These are phyloP conservation scores for Leptodactylus fallax DNA, from an alignment of 2,797 vertebrate species.

Conservation along the genomic window DNA sequence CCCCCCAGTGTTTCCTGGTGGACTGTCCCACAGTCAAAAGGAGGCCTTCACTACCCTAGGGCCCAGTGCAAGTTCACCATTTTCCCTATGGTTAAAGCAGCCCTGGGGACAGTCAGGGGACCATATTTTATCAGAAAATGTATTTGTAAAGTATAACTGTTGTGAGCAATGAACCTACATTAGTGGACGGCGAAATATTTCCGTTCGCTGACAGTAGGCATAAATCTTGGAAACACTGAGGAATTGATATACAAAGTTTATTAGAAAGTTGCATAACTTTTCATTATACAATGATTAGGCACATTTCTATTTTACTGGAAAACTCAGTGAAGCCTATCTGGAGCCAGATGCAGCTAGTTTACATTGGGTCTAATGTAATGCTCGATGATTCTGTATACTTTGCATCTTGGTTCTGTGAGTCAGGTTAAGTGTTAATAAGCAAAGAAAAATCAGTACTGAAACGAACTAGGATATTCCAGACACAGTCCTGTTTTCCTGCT, in stretches of 20 bases:
- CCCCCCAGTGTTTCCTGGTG: too few species aligned
- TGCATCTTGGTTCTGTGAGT: background rate
- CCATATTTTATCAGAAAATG: too few species aligned
- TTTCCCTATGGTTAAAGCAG: too few species aligned
- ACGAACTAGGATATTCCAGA: constrained; percentile 78
- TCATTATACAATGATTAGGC: background rate
- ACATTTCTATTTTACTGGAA: background rate
- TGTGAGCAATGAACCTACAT: background rate
- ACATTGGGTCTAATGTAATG: background rate
- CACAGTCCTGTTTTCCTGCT: constrained; percentile 80
- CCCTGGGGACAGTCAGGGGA: too few species aligned
- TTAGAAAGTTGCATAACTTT: background rate
- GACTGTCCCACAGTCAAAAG: too few species aligned
- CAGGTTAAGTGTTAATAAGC: constrained; percentile 31
- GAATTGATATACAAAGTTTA: background rate
- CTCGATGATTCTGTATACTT: background rate
- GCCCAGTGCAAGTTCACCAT: too few species aligned
- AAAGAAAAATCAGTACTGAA: background rate
- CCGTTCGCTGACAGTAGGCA: background rate
- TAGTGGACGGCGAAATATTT: background rate
- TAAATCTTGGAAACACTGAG: background rate
- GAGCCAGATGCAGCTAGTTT: background rate
- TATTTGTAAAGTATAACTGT: background rate
- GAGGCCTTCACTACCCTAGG: too few species aligned
- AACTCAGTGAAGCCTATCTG: background rate